Evolutionary conservation across 2,888 invertebrate genomes (phyloP).

Genomic region (Ophion ventricosus): DNA sequence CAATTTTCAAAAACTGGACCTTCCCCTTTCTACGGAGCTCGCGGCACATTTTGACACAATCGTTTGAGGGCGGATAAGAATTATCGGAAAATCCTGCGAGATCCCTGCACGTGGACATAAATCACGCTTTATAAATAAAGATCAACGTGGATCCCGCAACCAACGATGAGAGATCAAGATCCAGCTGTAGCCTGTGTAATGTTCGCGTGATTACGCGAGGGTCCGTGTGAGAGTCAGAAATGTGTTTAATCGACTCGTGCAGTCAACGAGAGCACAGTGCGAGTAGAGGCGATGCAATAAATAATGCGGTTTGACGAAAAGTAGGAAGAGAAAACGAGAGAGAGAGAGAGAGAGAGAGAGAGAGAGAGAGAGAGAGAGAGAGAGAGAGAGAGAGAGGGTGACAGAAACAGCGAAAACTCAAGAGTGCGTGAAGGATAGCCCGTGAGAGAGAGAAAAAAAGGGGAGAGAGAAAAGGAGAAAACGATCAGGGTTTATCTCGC

Average conservation of each 20-base stretch:
- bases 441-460: too few relatives aligned
- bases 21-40: slow-evolving; percentile 30
- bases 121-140: slow-evolving; percentile 43
- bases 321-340: neutral
- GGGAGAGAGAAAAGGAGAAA: slow-evolving; percentile 1
- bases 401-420: too few relatives aligned
- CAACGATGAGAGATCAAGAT: slow-evolving; percentile 18
- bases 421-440: too few relatives aligned
- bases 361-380: too few relatives aligned
- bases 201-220: neutral
- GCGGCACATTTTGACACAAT: slow-evolving; percentile 38
- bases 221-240: slow-evolving; percentile 13
- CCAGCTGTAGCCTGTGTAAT: neutral
- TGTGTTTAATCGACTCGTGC: slow-evolving; percentile 51
- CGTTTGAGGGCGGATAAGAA: slow-evolving; percentile 41
- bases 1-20: neutral
- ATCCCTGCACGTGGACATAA: slow-evolving; percentile 29
- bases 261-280: slow-evolving; percentile 29
- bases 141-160: slow-evolving; percentile 29
- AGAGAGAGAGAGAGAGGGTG: too few relatives aligned
- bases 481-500: slow-evolving; percentile 55
- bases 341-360: too few relatives aligned
- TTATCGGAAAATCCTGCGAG: slow-evolving; percentile 37
- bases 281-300: slow-evolving; percentile 50
- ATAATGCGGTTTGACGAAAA: slow-evolving; percentile 16